phyloP scores from a whole-genome alignment of 35 echinoderm and acorn worm genomes.

The Ptychodera flava region DNA sequence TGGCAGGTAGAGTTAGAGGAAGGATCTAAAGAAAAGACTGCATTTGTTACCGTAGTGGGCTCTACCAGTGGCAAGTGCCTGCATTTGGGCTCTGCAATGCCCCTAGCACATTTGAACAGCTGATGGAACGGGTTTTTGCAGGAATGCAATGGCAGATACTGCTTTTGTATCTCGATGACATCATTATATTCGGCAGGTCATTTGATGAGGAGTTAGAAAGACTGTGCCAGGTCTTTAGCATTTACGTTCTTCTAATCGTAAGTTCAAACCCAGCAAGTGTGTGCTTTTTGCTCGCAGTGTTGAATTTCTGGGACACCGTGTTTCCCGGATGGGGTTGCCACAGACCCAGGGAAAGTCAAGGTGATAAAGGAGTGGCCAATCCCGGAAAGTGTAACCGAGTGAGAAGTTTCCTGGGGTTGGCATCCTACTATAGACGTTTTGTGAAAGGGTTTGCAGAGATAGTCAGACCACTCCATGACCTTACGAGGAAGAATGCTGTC shows the following conservation, averaged over 20 bases:
- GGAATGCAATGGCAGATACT: constrained; percentile 41
- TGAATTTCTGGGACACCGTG: constrained; percentile 41
- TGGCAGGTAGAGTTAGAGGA: constrained; percentile 15
- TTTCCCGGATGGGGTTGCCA: constrained; percentile 28
- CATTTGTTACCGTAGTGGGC: constrained; percentile 18
- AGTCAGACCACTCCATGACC: constrained; percentile 31
- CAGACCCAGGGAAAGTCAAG: constrained; percentile 20
- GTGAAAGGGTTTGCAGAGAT: constrained; percentile 35
- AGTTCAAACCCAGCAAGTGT: constrained; percentile 51
- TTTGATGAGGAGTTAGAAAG: constrained; percentile 15
- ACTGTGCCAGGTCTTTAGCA: constrained; percentile 22
- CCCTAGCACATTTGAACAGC: constrained; percentile 23
- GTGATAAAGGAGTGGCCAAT: constrained; percentile 36
- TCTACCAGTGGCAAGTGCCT: constrained; percentile 6
- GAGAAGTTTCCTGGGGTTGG: constrained; percentile 39
- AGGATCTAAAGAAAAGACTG: constrained; percentile 3
- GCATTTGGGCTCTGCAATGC: constrained; percentile 18
- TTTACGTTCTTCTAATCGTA: constrained; percentile 13
- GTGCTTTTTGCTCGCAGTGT: constrained; percentile 38
- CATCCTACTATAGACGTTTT: constrained; percentile 53
- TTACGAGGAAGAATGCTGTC: constrained; percentile 22
- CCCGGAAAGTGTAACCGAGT: constrained; percentile 18
- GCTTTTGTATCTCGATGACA: constrained; percentile 49
- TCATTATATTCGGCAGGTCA: constrained; percentile 31
- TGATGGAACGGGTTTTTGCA: constrained; percentile 35